Base-by-base conservation (phyloP, 2,888 invertebrate species). In the Paralinhomoeus sp. region DNA sequence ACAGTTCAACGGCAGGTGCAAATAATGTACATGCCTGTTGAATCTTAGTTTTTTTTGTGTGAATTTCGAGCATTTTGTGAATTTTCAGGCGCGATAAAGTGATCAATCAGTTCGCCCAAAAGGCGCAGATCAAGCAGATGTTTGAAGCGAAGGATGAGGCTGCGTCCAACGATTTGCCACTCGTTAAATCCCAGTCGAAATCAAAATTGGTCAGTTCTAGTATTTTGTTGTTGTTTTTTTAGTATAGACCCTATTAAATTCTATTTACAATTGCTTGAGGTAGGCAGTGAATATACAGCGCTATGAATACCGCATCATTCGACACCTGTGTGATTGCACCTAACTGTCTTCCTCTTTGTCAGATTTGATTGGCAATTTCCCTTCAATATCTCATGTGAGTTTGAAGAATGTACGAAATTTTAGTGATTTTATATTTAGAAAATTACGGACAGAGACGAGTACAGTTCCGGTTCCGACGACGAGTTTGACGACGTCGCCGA, bases 101-200 rank as follows among this genome's bases (percentile, higher is more conserved):
- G 42, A 74, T 91, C 69, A 97, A 97, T 67, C 84, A 77, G 63
- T 97, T 91, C 64, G 79, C 82, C 40, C 59, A 55, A 59, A 66
- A 48, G 57, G 62, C 64, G 48, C 56, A 50, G 49, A 58, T 47
- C 45, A 58, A 52, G 49, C 57, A 47, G 2, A 75, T 75, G 43
- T 55, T 55, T 47, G 56, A 55, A 40, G 55, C 48, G 34, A 48
- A 48, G 72, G 50, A 50, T 72, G 51, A 71, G 65, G 15, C 37
- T 3, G 37, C 20, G 17, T 3, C 5, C 9, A 3, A 18, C 17
- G n/a, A 7, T 7, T 17, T 15, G 3, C 3, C 35, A 35, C 51
- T 47, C 42, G 46, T 46, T 38, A 44, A 43, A 9, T 35, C 13
- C 34, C 40, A 15, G 46, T 45, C 22, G 45, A 45, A 35, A 45